These are phyloP conservation scores for Thyatira batis DNA, from an alignment of 2,888 invertebrate genomes.

Conservation along the genomic window DNA sequence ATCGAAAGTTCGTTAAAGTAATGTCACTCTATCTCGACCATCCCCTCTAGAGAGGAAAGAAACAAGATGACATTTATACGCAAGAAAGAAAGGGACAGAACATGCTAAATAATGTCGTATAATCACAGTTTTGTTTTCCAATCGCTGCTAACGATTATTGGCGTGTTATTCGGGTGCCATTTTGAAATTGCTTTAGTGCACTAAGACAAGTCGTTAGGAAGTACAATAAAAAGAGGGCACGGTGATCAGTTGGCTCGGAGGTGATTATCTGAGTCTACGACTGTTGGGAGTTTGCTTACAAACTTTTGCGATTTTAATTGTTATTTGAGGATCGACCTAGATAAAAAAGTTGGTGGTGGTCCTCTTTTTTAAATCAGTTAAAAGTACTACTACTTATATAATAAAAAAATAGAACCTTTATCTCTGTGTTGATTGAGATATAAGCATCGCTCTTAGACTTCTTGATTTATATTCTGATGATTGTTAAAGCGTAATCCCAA, in stretches of 20 bases:
- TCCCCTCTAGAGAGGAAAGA: conserved; percentile 65
- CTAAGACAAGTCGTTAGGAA: conserved; percentile 76
- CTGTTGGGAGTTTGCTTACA: conserved; percentile 11
- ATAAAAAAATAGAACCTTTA: too few relatives aligned
- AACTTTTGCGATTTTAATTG: neutral
- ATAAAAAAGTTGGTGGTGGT: too few relatives aligned
- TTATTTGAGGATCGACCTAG: neutral
- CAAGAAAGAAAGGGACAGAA: conserved; percentile 49
- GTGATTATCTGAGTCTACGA: conserved; percentile 33
- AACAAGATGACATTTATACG: conserved; percentile 41
- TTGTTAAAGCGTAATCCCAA: neutral
- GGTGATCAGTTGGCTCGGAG: conserved; percentile 52
- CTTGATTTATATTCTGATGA: neutral
- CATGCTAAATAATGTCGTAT: conserved; percentile 75
- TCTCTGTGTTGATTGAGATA: too few relatives aligned
- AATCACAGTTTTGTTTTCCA: conserved; percentile 87
- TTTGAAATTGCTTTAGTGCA: conserved; percentile 79
- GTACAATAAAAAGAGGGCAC: conserved; percentile 69
- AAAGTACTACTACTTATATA: too few relatives aligned
- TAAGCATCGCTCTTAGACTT: too few relatives aligned
- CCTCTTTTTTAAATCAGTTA: too few relatives aligned
- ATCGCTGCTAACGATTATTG: conserved; percentile 86
- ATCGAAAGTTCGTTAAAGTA: conserved; percentile 82
- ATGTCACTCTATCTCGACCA: conserved; percentile 72
- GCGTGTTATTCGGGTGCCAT: conserved; percentile 83